Base-by-base conservation (phyloP, 2,888 invertebrate genomes). In the Leucozona laternaria region DNA sequence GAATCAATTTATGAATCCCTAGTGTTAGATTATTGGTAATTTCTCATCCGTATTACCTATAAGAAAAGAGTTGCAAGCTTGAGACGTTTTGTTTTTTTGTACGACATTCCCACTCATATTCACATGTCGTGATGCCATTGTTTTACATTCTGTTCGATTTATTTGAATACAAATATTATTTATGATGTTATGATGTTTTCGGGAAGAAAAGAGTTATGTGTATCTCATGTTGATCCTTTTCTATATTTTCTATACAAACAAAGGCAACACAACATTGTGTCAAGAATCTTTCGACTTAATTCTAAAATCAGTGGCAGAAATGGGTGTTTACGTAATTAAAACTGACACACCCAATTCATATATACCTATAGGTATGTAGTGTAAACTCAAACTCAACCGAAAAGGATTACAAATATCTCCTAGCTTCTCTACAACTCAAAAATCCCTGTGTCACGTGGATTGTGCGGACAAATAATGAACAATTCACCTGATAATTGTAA, bases 401-500 rank as follows among this genome's bases (percentile, higher is more conserved):
- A 53, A 57, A 70, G 64, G 84, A 79, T 72, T 72, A 79, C 64
- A 48, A 2, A 50, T n/a, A 50, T 53, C 66, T 60, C 55, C 53
- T 57, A 17, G 31, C 37, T n/a, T 45, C n/a, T 10, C n/a, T 4
- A 37, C 6, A 37, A 48, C 50, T 45, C 22, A 22, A 58, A 53
- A 40, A 22, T 45, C 25, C 55, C 50, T 20, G 28, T 79, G 76
- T 76, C 84, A 76, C 71, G 79, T 40, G 40, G 31, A 31, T 31
- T 8, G 31, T 31, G 28, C 64, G 83, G 58, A 84, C 85, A 85
- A 81, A 77, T 60, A 45, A 77, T 73, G 55, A 53, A 85, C 85
- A 85, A 85, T 81, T 81, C 85, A 75, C 76, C 75, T 81, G 81
- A 81, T 85, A 85, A 85, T 85, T 85, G 85, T 81, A 85, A 81